phyloP scores from a whole-genome alignment of 2,113 vertebrate species.

The Furnarius figulus region DNA sequence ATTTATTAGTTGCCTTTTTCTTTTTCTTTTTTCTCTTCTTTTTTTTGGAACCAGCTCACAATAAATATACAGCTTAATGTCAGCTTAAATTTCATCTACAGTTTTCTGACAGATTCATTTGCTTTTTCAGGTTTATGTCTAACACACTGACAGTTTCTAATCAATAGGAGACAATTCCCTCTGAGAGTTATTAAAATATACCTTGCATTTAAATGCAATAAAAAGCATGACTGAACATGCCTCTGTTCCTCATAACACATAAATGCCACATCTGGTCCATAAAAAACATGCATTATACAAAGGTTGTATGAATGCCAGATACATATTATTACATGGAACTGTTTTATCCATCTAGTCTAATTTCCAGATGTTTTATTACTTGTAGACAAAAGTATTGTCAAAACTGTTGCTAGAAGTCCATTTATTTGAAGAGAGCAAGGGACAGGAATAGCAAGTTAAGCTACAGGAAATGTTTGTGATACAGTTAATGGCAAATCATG shows the following conservation, averaged over 20 bases:
- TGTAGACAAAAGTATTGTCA: conserved; percentile 75
- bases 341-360: conserved; percentile 80
- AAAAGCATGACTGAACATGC: conserved; percentile 75
- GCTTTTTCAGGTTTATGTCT: conserved; percentile 75
- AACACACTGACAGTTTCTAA: conserved; percentile 75
- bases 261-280: conserved; percentile 79
- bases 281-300: conserved; percentile 69
- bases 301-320: conserved; percentile 74
- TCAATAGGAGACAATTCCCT: conserved; percentile 73
- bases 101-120: conserved; percentile 69
- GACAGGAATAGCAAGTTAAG: conserved; percentile 23
- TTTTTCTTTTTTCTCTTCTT: not conserved
- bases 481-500: conserved; percentile 49
- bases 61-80: conserved; percentile 62
- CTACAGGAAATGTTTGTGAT: conserved; percentile 54
- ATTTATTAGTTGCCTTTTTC: conserved; percentile 61
- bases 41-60: conserved; percentile 1
- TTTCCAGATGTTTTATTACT: conserved; percentile 81
- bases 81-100: conserved; percentile 68
- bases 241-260: conserved; percentile 77
- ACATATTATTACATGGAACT: conserved; percentile 74
- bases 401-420: conserved; percentile 68
- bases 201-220: conserved; percentile 77
- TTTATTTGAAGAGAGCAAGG: conserved; percentile 67
- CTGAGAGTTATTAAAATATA: conserved; percentile 77